Conservation (phyloP, 2,888 invertebrate genomes). For the Druceiella hillmani region DNA sequence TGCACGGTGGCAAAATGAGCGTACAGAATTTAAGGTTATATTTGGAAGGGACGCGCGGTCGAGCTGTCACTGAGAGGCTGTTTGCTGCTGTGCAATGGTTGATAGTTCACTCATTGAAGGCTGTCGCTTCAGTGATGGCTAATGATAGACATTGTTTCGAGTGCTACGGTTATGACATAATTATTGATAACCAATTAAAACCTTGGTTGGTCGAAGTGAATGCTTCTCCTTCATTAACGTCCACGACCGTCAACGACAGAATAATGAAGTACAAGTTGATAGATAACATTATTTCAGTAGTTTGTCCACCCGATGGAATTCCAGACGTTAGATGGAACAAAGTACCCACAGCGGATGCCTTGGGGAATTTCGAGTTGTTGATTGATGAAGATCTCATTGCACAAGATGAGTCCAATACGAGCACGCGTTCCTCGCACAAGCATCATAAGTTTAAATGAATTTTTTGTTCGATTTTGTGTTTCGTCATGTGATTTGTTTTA, state of each 20-base stretch:
- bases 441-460: conserved; percentile 1
- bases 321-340: conserved; percentile 91
- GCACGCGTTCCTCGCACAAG: background rate
- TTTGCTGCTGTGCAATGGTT: conserved; percentile 87
- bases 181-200: conserved; percentile 89
- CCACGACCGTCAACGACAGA: conserved; percentile 91
- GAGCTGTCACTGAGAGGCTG: conserved; percentile 79
- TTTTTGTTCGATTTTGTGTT: no score
- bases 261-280: conserved; percentile 91
- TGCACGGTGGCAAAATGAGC: conserved; percentile 93
- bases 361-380: conserved; percentile 78
- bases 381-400: conserved; percentile 76
- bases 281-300: conserved; percentile 87
- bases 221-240: conserved; percentile 90
- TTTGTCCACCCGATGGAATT: conserved; percentile 80
- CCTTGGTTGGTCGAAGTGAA: conserved; percentile 96
- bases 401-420: conserved; percentile 49
- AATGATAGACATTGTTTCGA: conserved; percentile 91
- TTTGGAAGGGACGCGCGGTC: conserved; percentile 86
- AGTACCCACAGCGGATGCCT: conserved; percentile 64
- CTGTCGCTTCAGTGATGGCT: conserved; percentile 88
- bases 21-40: conserved; percentile 86
- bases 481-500: no score
- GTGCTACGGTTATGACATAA: conserved; percentile 95
- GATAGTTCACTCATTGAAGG: conserved; percentile 88